Evolutionary conservation across 2,888 invertebrate species (phyloP).

Genomic region (Scaptomyza tumidula): DNA sequence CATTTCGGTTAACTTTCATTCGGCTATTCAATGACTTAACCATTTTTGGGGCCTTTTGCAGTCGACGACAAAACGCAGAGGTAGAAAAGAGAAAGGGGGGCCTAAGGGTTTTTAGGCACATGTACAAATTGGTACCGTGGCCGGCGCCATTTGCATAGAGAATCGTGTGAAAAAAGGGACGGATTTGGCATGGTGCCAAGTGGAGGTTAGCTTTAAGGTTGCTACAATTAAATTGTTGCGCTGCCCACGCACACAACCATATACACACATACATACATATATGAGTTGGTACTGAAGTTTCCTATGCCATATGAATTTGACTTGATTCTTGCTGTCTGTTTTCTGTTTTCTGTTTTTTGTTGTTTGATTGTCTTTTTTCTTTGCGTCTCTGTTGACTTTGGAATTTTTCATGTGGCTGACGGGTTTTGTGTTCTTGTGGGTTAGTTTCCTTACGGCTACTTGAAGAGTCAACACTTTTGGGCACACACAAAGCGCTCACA

Average conservation of each 20-base stretch:
- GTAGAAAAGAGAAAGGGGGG: conserved; percentile 37
- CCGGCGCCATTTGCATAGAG: conserved; percentile 61
- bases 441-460: conserved; percentile 27
- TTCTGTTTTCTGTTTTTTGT: conserved; percentile 36
- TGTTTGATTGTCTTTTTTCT: conserved; percentile 25
- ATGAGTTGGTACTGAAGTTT: conserved; percentile 11
- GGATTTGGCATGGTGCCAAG: conserved; percentile 41
- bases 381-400: conserved; percentile 22
- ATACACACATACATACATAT: neutral
- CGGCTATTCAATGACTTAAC: conserved; percentile 73
- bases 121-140: conserved; percentile 68
- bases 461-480: conserved; percentile 56
- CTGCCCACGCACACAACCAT: conserved; percentile 20
- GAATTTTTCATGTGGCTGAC: conserved; percentile 33
- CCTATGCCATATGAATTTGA: conserved; percentile 52
- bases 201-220: conserved; percentile 65
- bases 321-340: conserved; percentile 29
- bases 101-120: conserved; percentile 52
- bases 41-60: conserved; percentile 62
- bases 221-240: conserved; percentile 69
- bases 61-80: conserved; percentile 17
- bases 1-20: conserved; percentile 66
- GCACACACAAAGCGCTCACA: conserved; percentile 34
- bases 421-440: conserved; percentile 24
- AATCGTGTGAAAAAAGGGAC: conserved; percentile 38